Base-by-base conservation (phyloP, 2,797 vertebrate species). In the Linurgus olivaceus region DNA sequence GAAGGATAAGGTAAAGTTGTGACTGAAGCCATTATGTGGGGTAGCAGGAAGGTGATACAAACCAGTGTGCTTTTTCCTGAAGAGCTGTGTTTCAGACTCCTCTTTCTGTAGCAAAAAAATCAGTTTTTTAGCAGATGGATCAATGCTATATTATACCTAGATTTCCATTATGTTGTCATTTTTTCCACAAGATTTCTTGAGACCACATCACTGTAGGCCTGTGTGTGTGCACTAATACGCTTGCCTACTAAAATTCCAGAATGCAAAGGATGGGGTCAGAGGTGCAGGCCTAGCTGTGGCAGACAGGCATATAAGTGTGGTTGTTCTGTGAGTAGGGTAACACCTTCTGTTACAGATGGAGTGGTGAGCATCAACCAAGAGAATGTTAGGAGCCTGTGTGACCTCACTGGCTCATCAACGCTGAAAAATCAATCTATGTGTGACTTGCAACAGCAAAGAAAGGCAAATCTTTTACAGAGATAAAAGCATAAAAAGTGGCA, bases 251-350 rank as follows among this genome's bases (percentile, higher is more conserved):
- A 65, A 81, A 62, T 19, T 40, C 11, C 52, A 77, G 33, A 38
- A 74, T 59, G 29, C 26, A 47, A 72, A 94, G 35, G n/a, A 42
- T 61, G 42, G 40, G 23, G 5, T 79, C 26, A n/a, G 16, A 87
- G 38, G 35, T 42, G 8, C 40, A 73, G 16, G 29, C 23, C 31
- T 19, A 24, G 55, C 38, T 93, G 71, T 75, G 66, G 48, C 52
- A 40, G 20, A 12, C 28, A 51, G 55, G 9, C 26, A 26, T 8
- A 1, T 25, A 54, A 51, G 7, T 0, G 0, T 74, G 20, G 6
- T 19, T 70, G 26, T 71, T 50, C 38, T 71, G 2, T 61, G 28
- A 58, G 31, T 16, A 26, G 9, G 20, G 11, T 7, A 59, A 88
- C 52, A 73, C 15, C 9, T 77, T 77, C 40, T 76, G 6, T 24